These are phyloP conservation scores for Dermochelys coriacea DNA, from an alignment of 2,797 vertebrate genomes.

Conservation along the genomic window DNA sequence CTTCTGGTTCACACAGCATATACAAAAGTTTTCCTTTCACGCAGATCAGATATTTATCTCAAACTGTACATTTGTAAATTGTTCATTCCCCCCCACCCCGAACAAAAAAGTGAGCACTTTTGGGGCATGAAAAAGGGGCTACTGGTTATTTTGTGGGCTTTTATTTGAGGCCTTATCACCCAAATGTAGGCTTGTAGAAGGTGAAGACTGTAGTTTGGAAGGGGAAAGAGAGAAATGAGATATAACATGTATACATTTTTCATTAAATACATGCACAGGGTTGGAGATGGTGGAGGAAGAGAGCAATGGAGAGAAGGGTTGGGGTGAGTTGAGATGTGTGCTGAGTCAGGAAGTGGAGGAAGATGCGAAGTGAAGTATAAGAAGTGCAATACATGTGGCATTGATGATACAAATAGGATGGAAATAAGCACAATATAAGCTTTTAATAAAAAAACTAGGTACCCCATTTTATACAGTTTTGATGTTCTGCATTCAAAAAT, in stretches of 20 bases:
- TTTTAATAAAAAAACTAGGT: not conserved
- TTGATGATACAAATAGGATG: not conserved
- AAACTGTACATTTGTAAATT: too few relatives aligned
- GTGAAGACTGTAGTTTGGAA: not conserved
- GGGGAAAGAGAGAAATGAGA: not conserved
- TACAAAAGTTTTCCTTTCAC: not conserved
- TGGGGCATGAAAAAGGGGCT: not conserved
- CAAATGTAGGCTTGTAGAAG: not conserved
- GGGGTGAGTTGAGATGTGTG: not conserved
- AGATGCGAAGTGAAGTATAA: too few relatives aligned
- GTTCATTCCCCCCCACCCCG: fast-evolving
- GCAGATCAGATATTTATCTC: not conserved
- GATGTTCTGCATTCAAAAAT: not conserved
- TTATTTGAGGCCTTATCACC: not conserved
- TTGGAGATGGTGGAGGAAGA: not conserved
- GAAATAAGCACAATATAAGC: not conserved
- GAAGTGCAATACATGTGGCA: too few relatives aligned
- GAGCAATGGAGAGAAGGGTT: not conserved
- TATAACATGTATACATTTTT: not conserved
- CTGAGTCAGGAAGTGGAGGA: not conserved
- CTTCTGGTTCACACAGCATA: not conserved
- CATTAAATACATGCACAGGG: not conserved
- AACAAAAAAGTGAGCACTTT: not conserved
- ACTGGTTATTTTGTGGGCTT: not conserved
- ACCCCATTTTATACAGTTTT: not conserved